These are phyloP conservation scores for Phyllopteryx taeniolatus DNA, from an alignment of 2,113 vertebrate genomes.

Conservation along the genomic window DNA sequence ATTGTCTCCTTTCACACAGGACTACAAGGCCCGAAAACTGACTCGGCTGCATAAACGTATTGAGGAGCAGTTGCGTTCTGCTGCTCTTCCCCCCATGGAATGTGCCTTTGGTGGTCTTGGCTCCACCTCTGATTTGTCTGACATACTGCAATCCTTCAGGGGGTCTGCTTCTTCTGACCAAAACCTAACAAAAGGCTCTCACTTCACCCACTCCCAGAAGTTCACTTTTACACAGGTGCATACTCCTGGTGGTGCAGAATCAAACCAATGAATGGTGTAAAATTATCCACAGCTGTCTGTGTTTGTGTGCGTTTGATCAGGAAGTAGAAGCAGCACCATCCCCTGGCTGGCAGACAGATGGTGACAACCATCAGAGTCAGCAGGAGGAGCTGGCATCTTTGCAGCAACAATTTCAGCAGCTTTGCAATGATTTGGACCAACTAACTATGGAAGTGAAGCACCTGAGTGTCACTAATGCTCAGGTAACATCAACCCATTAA, in stretches of 20 bases:
- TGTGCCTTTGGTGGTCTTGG: conserved; percentile 38
- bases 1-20: conserved; percentile 61
- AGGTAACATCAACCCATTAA: conserved; percentile 59
- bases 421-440: conserved; percentile 72
- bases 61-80: conserved; percentile 78
- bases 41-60: conserved; percentile 79
- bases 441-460: conserved; percentile 72
- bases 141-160: conserved; percentile 77
- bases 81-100: conserved; percentile 44
- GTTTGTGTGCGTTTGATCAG: conserved; percentile 26
- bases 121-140: conserved; percentile 72
- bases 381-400: conserved; percentile 74
- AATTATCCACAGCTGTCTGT: background rate
- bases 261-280: no score
- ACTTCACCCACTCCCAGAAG: conserved; percentile 86
- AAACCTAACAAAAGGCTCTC: conserved; percentile 78
- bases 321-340: conserved; percentile 60
- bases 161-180: conserved; percentile 47
- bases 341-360: conserved; percentile 65
- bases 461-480: conserved; percentile 68
- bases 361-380: conserved; percentile 71
- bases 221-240: conserved; percentile 83
- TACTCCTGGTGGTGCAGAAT: background rate
- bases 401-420: conserved; percentile 71
- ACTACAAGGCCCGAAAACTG: conserved; percentile 74